Evolutionary conservation across 2,888 invertebrate species (phyloP).

Genomic region (Tenthredo amoena): DNA sequence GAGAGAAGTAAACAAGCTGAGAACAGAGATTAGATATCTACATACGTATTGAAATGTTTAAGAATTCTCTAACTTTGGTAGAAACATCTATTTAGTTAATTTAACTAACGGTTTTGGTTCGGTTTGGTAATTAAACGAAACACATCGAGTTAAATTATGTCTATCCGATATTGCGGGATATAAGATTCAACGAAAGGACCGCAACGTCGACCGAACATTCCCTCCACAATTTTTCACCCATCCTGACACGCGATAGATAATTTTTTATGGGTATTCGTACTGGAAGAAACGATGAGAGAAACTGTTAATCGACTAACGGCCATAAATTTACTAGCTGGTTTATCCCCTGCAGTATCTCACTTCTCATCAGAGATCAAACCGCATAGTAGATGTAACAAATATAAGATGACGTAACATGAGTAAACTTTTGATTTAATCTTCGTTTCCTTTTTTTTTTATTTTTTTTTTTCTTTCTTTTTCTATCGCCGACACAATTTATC

Average conservation of each 20-base stretch:
- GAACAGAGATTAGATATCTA: neutral
- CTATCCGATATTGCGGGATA: neutral
- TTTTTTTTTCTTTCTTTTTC: neutral
- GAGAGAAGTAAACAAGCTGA: neutral
- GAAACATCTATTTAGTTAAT: neutral
- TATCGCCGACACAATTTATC: neutral
- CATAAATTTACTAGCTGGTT: neutral
- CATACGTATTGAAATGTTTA: neutral
- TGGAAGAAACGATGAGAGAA: neutral
- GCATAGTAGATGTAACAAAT: neutral
- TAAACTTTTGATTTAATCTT: neutral
- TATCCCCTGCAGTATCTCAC: neutral
- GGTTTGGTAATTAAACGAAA: conserved; percentile 32
- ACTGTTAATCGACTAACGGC: conserved; percentile 25
- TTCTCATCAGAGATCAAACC: neutral
- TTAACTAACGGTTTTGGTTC: conserved; percentile 4
- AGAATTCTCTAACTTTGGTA: neutral
- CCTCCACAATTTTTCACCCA: neutral
- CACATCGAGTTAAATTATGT: conserved; percentile 6
- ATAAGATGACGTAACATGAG: neutral
- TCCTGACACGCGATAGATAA: neutral
- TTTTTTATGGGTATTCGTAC: neutral
- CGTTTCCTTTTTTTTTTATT: neutral
- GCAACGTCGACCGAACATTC: neutral
- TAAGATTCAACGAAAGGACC: neutral